Evolutionary conservation across 2,113 vertebrate genomes (phyloP), one percentile per base, ranked within the genome.

Genomic region (Diphyllodes magnificus): DNA sequence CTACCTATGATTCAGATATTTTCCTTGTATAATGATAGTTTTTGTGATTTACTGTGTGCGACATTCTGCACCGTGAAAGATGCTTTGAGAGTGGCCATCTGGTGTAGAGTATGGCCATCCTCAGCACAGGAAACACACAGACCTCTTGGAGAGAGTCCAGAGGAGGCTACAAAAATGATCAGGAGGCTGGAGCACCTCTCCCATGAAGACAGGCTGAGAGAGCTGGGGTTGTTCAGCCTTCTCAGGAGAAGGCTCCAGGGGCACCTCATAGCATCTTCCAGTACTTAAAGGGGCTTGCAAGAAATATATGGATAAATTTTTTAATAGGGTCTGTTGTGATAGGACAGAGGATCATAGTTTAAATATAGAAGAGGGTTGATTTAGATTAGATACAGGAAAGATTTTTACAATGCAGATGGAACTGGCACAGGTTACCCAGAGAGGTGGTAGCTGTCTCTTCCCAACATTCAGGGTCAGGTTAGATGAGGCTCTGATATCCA

Each of bases 1-100:
- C 23, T n/a, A 4, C 10, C 21, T 28, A 37, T 33, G 33, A 44
- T 51, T 66, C 0, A 0, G 6, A 6, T 39, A 21, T 39, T 59
- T 51, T 59, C 10, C 28, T 39, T 59, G 23, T n/a, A 8, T 24
- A 51, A 33, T 45, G 13, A 7, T 14, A 7, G 28, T 24, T 53
- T 28, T 37, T 73, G 68, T 73, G 15, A 37, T 65, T 72, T 44
- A 50, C 37, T 73, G 8, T 44, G 39, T 59, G 37, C 24, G 3
- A 30, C 15, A 14, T 59, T 59, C 59, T 66, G 37, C 33, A 20
- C 0, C 0, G 27, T 73, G 60, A 45, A 24, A 66, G 15, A 37
- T 28, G 37, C 50, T 57, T 65, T 51, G 77, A 17, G 49, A 50
- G 27, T 33, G 59, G 45, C 44, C 42, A 44, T 80, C 40, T 49